These are phyloP conservation scores for Drosophila bocqueti DNA, from an alignment of 1,140 invertebrate genomes.

Conservation along the genomic window DNA sequence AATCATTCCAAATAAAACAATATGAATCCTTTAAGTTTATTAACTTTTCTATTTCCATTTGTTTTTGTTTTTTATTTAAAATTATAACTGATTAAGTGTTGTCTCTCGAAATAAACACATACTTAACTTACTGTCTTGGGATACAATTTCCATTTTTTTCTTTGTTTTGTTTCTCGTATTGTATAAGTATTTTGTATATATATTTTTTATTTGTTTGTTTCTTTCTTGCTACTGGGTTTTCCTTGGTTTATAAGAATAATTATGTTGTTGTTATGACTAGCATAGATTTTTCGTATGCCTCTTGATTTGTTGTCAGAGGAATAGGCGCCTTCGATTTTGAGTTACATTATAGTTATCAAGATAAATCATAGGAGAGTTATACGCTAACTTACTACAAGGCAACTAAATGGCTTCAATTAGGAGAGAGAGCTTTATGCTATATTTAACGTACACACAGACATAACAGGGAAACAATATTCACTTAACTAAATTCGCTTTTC, in stretches of 20 bases:
- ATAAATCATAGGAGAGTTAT: slow-evolving; percentile 63
- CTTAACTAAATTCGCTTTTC: slow-evolving; percentile 48
- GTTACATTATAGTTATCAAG: slow-evolving; percentile 29
- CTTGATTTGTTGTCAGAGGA: slow-evolving; percentile 43
- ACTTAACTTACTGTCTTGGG: slow-evolving; percentile 63
- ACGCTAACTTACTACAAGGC: slow-evolving; percentile 83
- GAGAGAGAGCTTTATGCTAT: slow-evolving; percentile 44
- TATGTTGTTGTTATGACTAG: slow-evolving; percentile 67
- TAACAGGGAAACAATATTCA: slow-evolving; percentile 43
- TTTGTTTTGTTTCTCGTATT: slow-evolving; percentile 68
- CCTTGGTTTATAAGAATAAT: slow-evolving; percentile 72
- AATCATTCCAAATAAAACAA: slow-evolving; percentile 9
- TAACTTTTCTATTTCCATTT: slow-evolving; percentile 73
- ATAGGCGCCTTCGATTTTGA: slow-evolving; percentile 34
- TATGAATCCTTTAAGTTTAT: slow-evolving; percentile 25
- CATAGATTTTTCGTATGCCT: slow-evolving; percentile 40
- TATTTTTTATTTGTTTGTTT: slow-evolving; percentile 37
- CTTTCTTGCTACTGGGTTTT: slow-evolving; percentile 57
- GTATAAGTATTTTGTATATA: slow-evolving; percentile 69
- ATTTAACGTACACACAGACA: slow-evolving; percentile 38
- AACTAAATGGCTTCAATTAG: slow-evolving; percentile 83
- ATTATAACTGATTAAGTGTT: slow-evolving; percentile 68
- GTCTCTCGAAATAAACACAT: slow-evolving; percentile 71
- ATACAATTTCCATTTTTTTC: slow-evolving; percentile 62
- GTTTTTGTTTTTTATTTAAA: slow-evolving; percentile 67